Base-by-base conservation (phyloP, 2,797 vertebrate genomes). In the Onychomys arenicola region DNA sequence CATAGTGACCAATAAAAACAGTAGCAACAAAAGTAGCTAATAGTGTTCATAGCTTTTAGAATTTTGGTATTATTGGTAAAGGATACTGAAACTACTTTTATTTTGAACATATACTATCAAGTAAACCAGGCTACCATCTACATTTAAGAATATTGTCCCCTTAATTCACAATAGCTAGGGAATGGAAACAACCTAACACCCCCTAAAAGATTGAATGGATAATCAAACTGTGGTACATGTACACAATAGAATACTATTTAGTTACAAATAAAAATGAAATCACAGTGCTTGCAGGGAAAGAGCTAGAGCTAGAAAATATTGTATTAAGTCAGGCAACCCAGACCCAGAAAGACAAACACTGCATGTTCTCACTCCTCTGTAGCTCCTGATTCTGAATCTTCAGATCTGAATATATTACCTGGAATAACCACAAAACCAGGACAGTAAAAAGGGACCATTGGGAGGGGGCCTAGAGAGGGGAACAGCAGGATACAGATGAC, bases 51-150 rank as follows among this genome's bases (percentile, higher is more conserved):
- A 90, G 10, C 16, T 76, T 63, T 94, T 21, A 63, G 21, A 37
- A 91, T 94, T 94, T 95, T 7, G 94, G 43, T 90, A 46, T 65
- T 85, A 65, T 13, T 29, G 5, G 76, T 61, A 92, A 82, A 37
- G 8, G 25, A 89, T 90, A 34, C 40, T 46, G 21, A 87, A 93
- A 71, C 27, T 46, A 43, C 49, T 80, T 80, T 84, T 67, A 8
- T 87, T 46, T 88, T 90, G 21, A 94, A 78, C 25, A 76, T 11
- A 76, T 3, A 63, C 16, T 91, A 19, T 73, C 46, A 92, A 65
- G 29, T 63, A 92, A 89, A 78, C 3, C 14, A 57, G 49, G 69
- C 43, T 76, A 89, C 14, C 46, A 1, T 94, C 23, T 57, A 96
- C 88, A 93, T 65, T 93, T 87, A 93, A 81, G 65, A 90, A 69